Evolutionary conservation across 1,140 invertebrate species (phyloP), one percentile per base, ranked within the genome.

Genomic region (Aphelenchoides avenae): DNA sequence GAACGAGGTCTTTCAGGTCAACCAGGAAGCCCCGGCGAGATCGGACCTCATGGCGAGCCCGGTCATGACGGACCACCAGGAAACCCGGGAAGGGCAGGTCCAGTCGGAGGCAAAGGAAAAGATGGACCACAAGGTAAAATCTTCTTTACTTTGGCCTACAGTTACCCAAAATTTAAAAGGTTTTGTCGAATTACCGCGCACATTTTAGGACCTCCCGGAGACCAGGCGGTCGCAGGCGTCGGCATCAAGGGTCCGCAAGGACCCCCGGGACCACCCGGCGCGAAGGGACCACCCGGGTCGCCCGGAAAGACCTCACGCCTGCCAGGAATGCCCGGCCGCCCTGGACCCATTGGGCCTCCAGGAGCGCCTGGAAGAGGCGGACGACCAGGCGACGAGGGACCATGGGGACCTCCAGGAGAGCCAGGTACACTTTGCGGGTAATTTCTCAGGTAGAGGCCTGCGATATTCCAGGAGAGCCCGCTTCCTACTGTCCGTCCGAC

Each of bases 401-500:
- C 66, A 27, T 63, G 57, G 39, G 67, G 67, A 20, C 67, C 67
- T 24, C 68, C 68, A 33, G 67, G 67, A 50, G 67, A 70, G 33
- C 68, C 67, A 20, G 66, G 66, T 52, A 34, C 7, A 5, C 13
- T 36, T 36, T 36, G 13, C 13, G 18, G 18, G 13, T 36, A 52
- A 42, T 50, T 39, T 39, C 20, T 58, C 15, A 26, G 20, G n/a
- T 13, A 57, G 13, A 6, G 30, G 7, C 9, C 7, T 6, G n/a
- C n/a, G n/a, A n/a, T n/a, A 5, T 57, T 55, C 6, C 20, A 59
- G 61, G 61, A n/a, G 48, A 53, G 49, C 67, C 67, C 5, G 62
- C 67, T 6, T 52, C 62, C 7, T 70, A 71, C 29, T 70, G 67
- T 48, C 67, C 67, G 34, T 70, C 67, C 30, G 67, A 70, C 51